A percentile compares a stretch with the other conserved stretches of the same genome.
Conservation (phyloP, 2,797 vertebrate genomes). For the Pangasius krempfi region DNA sequence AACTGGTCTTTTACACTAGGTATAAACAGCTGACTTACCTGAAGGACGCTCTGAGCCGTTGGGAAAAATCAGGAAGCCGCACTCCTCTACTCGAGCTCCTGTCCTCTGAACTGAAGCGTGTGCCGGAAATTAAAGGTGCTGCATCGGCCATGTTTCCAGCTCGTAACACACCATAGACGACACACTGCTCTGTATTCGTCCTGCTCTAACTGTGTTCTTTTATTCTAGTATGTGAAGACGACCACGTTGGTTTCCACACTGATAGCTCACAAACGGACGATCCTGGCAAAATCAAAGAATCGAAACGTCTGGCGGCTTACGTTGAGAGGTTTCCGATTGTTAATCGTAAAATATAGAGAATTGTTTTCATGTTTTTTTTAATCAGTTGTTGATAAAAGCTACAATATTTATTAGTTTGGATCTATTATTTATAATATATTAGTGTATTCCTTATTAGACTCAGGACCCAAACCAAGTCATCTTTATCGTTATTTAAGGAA, state of each 20-base stretch:
- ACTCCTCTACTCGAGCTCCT: slow-evolving; percentile 69
- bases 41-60: slow-evolving; percentile 63
- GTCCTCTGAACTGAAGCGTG: slow-evolving; percentile 57
- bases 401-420: neutral
- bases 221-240: slow-evolving; percentile 46
- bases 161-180: neutral
- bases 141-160: neutral
- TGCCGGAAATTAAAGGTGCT: slow-evolving; percentile 55
- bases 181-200: neutral
- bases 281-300: slow-evolving; percentile 64
- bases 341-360: neutral
- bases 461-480: neutral
- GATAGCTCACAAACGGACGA: slow-evolving; percentile 68
- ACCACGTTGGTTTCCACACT: neutral
- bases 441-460: neutral
- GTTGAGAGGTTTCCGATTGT: slow-evolving; percentile 71
- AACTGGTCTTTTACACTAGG: slow-evolving; percentile 61
- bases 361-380: neutral
- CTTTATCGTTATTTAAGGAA: neutral
- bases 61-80: slow-evolving; percentile 65
- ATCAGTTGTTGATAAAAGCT: neutral
- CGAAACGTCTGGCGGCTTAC: slow-evolving; percentile 65
- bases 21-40: slow-evolving; percentile 68
- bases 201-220: neutral
- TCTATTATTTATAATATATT: neutral